Percentiles rank a stretch among this genome's conserved stretches.
Conservation (phyloP, 1,140 invertebrate genomes). For the Drosophila bocki region DNA sequence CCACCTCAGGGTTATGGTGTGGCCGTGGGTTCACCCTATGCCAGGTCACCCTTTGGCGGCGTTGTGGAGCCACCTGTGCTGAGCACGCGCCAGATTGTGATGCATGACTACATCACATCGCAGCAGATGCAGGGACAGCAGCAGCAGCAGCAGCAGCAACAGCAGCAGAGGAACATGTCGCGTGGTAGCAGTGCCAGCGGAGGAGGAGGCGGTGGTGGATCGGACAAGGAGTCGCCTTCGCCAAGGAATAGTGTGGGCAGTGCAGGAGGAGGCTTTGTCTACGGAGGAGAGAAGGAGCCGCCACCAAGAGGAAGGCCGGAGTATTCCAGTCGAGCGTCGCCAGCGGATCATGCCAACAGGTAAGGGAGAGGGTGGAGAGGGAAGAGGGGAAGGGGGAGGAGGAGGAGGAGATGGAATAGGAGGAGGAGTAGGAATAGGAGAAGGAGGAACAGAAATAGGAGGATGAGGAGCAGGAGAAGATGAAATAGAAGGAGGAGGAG, state of each 20-base stretch:
- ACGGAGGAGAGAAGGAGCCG: conserved; percentile 73
- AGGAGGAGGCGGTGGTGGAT: conserved; percentile 71
- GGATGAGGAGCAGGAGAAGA: too few relatives aligned
- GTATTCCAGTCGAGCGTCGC: conserved; percentile 83
- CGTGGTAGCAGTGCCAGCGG: conserved; percentile 73
- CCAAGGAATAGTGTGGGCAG: conserved; percentile 83
- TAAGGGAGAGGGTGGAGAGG: conserved; percentile 11
- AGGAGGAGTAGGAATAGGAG: too few relatives aligned
- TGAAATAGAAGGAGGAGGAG: too few relatives aligned
- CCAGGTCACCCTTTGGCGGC: conserved; percentile 87
- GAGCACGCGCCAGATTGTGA: conserved; percentile 92
- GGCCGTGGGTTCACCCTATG: conserved; percentile 82
- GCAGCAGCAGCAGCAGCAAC: conserved; percentile 86
- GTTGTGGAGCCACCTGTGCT: conserved; percentile 87
- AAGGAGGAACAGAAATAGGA: too few relatives aligned
- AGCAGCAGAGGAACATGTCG: conserved; percentile 76
- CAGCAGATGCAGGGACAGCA: conserved; percentile 92
- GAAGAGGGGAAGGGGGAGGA: too few relatives aligned
- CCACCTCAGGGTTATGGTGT: conserved; percentile 84
- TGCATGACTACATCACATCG: conserved; percentile 96
- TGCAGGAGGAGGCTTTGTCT: conserved; percentile 59
- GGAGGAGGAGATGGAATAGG: too few relatives aligned
- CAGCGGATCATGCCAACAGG: conserved; percentile 85
- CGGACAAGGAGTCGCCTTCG: conserved; percentile 85
- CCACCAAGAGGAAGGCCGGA: conserved; percentile 71